Percentiles rank a stretch among this genome's conserved stretches.
phyloP scores from a whole-genome alignment of 2,797 vertebrate genomes.

The Chrosomus eos region DNA sequence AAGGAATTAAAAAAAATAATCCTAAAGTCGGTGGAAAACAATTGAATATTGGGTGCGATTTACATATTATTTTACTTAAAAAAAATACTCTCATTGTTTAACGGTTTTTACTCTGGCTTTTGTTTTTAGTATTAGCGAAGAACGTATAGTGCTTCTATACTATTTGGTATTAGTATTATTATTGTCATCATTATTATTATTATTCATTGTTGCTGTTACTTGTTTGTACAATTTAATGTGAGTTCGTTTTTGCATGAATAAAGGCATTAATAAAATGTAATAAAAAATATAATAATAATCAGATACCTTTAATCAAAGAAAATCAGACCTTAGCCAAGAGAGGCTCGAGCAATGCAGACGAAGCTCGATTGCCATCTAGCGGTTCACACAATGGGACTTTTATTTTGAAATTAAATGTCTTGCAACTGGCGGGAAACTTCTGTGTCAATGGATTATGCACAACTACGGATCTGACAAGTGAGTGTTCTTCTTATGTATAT shows the following conservation, averaged over 20 bases:
- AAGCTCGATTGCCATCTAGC: conserved; percentile 1
- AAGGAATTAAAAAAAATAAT: no score
- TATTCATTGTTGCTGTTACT: background rate
- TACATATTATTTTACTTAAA: background rate
- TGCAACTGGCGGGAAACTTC: conserved; percentile 49
- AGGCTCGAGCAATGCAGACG: background rate
- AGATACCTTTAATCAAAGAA: no score
- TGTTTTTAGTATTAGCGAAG: background rate
- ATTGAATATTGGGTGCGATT: background rate
- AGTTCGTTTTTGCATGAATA: background rate
- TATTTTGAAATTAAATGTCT: conserved; percentile 56
- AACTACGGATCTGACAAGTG: background rate
- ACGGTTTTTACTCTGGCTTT: background rate
- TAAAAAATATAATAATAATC: no score
- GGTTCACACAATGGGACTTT: conserved; percentile 36
- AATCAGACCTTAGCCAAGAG: background rate
- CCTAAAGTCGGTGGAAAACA: no score
- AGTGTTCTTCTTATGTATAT: background rate
- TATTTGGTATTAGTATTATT: no score
- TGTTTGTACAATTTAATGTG: background rate
- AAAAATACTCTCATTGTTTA: no score
- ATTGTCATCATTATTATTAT: background rate
- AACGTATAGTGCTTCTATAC: no score
- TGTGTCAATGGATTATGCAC: background rate
- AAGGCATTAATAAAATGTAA: background rate